These are phyloP conservation scores for Petromus typicus DNA, from an alignment of 2,113 vertebrate genomes.

Conservation along the genomic window DNA sequence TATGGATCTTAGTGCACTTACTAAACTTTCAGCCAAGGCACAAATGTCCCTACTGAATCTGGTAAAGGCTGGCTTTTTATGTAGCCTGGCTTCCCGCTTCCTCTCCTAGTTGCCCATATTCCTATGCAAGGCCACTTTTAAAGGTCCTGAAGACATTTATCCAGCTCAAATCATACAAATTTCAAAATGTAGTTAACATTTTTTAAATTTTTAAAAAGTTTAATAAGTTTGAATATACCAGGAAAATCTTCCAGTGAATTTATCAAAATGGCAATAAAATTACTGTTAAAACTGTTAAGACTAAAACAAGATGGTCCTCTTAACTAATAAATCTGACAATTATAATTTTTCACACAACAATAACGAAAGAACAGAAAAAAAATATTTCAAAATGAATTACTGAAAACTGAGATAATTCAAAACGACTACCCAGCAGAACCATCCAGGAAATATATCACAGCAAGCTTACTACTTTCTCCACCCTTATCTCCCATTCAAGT, in stretches of 20 bases:
- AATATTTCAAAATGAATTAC: conserved; percentile 44
- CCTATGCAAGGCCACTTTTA: not conserved
- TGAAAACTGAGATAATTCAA: not conserved
- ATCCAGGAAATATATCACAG: conserved; percentile 38
- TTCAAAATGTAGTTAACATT: conserved; percentile 40
- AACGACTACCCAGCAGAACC: conserved; percentile 50
- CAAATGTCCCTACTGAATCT: conserved; percentile 61
- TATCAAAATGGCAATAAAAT: conserved; percentile 8
- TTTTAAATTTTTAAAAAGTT: conserved; percentile 37
- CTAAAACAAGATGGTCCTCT: not conserved
- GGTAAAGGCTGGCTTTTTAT: conserved; percentile 37
- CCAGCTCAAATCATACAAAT: conserved; percentile 41
- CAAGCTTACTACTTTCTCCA: not conserved
- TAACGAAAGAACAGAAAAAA: not conserved
- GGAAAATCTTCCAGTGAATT: not conserved
- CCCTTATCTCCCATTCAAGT: too few species aligned
- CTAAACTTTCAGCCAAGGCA: conserved; percentile 2
- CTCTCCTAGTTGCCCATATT: not conserved
- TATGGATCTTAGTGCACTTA: conserved; percentile 6
- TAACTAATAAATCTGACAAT: conserved; percentile 50
- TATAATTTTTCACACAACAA: conserved; percentile 12
- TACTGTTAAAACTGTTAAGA: conserved; percentile 11
- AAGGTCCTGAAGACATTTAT: conserved; percentile 22
- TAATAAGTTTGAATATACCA: conserved; percentile 52
- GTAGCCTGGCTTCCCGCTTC: not conserved